Evolutionary conservation across 2,797 vertebrate genomes (phyloP), one percentile per base, ranked within the genome.

Genomic region (Anguilla megastoma): DNA sequence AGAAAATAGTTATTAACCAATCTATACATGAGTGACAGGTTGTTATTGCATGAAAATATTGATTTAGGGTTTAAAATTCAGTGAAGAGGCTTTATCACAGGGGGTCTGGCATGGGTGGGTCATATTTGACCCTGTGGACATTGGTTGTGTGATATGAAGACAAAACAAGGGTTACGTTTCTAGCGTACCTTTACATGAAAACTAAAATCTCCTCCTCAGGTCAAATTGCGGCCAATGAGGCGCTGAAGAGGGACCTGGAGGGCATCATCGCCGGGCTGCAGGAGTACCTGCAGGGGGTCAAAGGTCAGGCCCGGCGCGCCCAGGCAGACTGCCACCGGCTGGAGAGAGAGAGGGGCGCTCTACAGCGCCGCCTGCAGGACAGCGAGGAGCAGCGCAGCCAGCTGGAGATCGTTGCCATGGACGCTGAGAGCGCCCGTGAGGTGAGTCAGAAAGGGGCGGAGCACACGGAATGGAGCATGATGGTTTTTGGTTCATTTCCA

Each of bases 141-240:
- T 45, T 45, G 41, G 41, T 0, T 45, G 3, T 0, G 0, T 45
- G 41, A 45, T 0, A 45, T 52, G 50, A 52, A 52, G 10, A 52
- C 10, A 12, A 52, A 12, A 10, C 7, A 52, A 52, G 50, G 50
- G 50, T 69, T 8, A 69, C 7, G 74, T 41, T 79, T 45, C 2
- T 79, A 5, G 7, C 41, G 14, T 45, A 79, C 3, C 3, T 79
- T 79, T 41, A 6, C 1, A 6, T 45, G 16, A 41, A 41, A 16
- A 5, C 30, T 41, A 1, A 18, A 33, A 36, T 83, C 58, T 6
- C 36, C 82, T 33, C 63, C 84, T 5, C 93, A 99, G 98, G 97
- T 94, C 98, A 98, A 91, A 98, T 98, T 90, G 95, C 96, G 91
- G 96, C 96, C 14, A 99, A 98, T 24, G 97, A 98, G 91, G 95